Evolutionary conservation across 2,113 vertebrate genomes (phyloP), one percentile per base, ranked within the genome.

Genomic region (Pitta sordida): DNA sequence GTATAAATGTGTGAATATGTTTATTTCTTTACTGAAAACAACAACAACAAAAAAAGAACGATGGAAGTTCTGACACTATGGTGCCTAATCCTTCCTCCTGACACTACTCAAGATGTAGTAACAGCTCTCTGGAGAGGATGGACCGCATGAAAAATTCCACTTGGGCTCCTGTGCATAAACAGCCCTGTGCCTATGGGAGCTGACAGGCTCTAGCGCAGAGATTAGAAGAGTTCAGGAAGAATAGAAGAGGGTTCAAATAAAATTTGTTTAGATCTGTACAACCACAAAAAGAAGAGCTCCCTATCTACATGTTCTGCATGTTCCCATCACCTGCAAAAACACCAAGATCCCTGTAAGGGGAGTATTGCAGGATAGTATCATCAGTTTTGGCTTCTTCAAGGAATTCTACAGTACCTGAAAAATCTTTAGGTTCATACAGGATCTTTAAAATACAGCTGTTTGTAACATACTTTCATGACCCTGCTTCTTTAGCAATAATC

Each of bases 181-280:
- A 91, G 49, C 30, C 73, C 58, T 15, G 46, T 19, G 48, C 65
- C 64, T 85, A 24, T 29, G 65, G 71, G 83, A 96, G 44, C 22
- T 46, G 43, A 52, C 39, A 91, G 26, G 49, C 70, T 82, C 69
- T 19, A 87, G 64, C n/a, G 85, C 30, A 44, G 41, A 55, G 6
- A 83, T 1, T 39, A 0, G 7, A 37, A 0, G 4, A 4, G 34
- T 44, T 48, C 12, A 41, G 39, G 13, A 78, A 29, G 70, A 89
- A 71, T 21, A 67, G 4, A 4, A 3, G 10, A 90, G 8, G 6
- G 15, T 53, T 73, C 59, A 69, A 62, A 76, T 20, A 41, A 68
- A 77, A 78, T 59, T 44, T 77, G 11, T 59, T 90, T 77, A 69
- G 6, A 44, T 89, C 82, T 69, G 16, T 62, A 73, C 18, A 68